phyloP scores from a whole-genome alignment of 1,140 invertebrate species.

The Leptinotarsa defecta region DNA sequence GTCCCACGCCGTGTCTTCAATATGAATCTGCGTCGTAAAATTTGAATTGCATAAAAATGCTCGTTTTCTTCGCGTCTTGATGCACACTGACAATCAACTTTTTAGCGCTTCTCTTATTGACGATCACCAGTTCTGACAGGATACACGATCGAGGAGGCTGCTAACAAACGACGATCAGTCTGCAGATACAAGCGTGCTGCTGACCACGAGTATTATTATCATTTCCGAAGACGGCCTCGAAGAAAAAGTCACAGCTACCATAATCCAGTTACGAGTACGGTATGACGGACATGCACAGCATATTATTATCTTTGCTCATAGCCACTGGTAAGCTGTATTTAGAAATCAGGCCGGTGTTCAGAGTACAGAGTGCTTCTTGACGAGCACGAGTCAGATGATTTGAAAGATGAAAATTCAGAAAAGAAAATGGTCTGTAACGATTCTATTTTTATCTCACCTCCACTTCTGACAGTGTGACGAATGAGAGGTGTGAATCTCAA shows the following conservation, averaged over 20 bases:
- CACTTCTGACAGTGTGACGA: too few relatives aligned
- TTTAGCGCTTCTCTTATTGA: neutral
- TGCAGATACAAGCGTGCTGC: neutral
- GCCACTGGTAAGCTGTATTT: slow-evolving; percentile 27
- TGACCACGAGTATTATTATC: slow-evolving; percentile 24
- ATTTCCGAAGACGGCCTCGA: slow-evolving; percentile 34
- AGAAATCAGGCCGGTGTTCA: neutral
- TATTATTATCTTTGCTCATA: slow-evolving; percentile 35
- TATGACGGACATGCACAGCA: slow-evolving; percentile 36
- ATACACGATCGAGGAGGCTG: neutral
- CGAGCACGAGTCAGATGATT: too few relatives aligned
- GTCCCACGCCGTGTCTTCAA: too few relatives aligned
- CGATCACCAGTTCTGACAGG: slow-evolving; percentile 7
- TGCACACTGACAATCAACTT: neutral
- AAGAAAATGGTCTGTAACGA: too few relatives aligned
- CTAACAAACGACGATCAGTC: slow-evolving; percentile 9
- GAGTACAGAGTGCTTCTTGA: neutral
- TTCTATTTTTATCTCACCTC: too few relatives aligned
- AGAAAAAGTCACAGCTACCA: slow-evolving; percentile 28
- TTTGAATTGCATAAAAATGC: too few relatives aligned
- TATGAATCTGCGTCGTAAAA: too few relatives aligned
- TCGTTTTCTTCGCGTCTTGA: too few relatives aligned
- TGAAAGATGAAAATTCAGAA: too few relatives aligned
- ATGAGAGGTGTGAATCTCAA: too few relatives aligned
- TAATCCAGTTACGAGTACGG: slow-evolving; percentile 35